Base-by-base conservation (phyloP, 1,140 invertebrate species). In the Lamellibrachia luymesi region DNA sequence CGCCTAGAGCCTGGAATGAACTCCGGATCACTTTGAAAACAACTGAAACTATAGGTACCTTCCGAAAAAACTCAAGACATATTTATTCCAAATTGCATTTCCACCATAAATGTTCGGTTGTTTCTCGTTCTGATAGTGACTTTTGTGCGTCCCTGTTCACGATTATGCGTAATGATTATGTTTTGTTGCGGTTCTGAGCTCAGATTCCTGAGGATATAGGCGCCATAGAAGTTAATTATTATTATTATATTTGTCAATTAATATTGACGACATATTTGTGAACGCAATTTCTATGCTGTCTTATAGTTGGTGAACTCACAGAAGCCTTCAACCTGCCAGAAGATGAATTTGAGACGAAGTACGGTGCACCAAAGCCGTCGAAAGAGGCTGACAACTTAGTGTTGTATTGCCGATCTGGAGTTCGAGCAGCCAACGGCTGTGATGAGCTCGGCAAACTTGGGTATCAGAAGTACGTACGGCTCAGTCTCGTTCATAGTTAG, bases 271-370 rank as follows among this genome's bases (percentile, higher is more conserved):
- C 5, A 6, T 22, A 10, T 80, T 80, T 22, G 25, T 22, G 64
- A 80, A 80, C 64, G 64, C 64, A 17, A 80, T 22, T 10, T 80
- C 4, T 80, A 2, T 80, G 17, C 13, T 22, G 2, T 91, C 13
- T 27, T 91, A 91, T n/a, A 91, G 91, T 91, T 91, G 91, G 5
- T 17, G 91, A 91, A n/a, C 7, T 91, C 51, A 51, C 49, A 25
- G 91, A 91, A 51, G 91, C 91, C 91, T 91, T 91, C 91, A 50
- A 91, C 49, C 51, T 91, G 51, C 51, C 91, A n/a, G 51, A 91
- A 10, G 91, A 91, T 50, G 91, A 91, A 17, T 91, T 91, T n/a
- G 51, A 91, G 51, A 51, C 2, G 91, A 91, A 91, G 91, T 91
- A 91, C 51, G 91, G 5, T 4, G 49, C 51, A 2, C 49, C 49